These are phyloP conservation scores for Picathartes gymnocephalus DNA, from an alignment of 2,113 vertebrate genomes.

Conservation along the genomic window DNA sequence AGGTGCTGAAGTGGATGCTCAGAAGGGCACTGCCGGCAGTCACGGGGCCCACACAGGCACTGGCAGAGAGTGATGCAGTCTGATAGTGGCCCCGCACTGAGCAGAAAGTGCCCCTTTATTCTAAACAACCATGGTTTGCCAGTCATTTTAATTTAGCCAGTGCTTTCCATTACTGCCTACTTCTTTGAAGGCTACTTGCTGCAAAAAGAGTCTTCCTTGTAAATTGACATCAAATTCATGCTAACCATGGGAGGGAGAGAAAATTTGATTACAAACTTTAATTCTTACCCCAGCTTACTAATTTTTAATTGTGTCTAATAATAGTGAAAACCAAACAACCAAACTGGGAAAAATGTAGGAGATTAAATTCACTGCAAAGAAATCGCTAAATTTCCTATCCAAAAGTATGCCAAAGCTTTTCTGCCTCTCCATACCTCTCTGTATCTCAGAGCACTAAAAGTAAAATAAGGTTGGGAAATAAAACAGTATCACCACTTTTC, in stretches of 20 bases:
- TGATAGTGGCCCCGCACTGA: accelerated
- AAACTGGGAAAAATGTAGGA: constrained; percentile 4
- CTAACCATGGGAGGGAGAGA: neutral
- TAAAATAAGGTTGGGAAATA: constrained; percentile 12
- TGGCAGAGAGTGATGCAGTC: neutral
- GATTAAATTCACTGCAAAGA: constrained; percentile 25
- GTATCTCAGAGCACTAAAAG: neutral
- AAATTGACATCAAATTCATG: neutral
- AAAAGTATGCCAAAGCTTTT: neutral
- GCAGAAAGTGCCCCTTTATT: neutral
- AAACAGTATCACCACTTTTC: neutral
- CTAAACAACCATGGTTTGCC: neutral
- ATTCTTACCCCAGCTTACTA: constrained; percentile 36
- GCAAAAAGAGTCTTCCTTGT: neutral
- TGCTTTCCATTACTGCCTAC: neutral
- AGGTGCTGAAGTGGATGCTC: neutral
- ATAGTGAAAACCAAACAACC: constrained; percentile 40
- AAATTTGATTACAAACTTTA: constrained; percentile 31
- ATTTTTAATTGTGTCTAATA: constrained; percentile 41
- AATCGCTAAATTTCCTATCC: constrained; percentile 30
- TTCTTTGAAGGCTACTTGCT: neutral
- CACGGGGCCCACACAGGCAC: accelerated
- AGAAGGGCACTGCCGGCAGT: accelerated
- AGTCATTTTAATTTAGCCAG: neutral
- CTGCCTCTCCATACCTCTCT: neutral